Evolutionary conservation across 2,888 invertebrate genomes (phyloP), one percentile per base, ranked within the genome.

Genomic region (Physocephala rufipes): DNA sequence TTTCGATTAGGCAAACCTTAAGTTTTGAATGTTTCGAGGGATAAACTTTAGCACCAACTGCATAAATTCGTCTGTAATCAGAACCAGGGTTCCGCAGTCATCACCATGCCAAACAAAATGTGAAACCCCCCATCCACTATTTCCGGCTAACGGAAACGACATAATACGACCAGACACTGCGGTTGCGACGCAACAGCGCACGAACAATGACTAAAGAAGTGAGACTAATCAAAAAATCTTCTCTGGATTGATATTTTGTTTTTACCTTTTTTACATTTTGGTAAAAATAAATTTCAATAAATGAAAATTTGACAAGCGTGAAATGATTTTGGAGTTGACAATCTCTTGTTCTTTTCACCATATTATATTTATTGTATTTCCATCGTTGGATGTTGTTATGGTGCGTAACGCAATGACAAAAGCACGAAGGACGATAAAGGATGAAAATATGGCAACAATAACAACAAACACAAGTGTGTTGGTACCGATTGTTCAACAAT

Each of bases 221-320:
- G 26, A 26, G 36, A 70, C 19, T 16, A 2, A 61, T 2, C 70
- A 67, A 65, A 47, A 59, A 49, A 63, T 21, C 59, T 36, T 30
- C 28, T 13, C 59, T 19, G 47, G n/a, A 19, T 15, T 62, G 19
- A 19, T n/a, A 19, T 16, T 62, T 36, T 15, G 16, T 47, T 49
- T 16, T 47, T 21, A 26, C 26, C 15, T 19, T 63, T 13, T 30
- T 47, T 49, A 28, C n/a, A n/a, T n/a, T n/a, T n/a, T n/a, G n/a
- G n/a, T 49, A 16, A 49, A n/a, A 49, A 2, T 13, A 62, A 36
- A 66, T 63, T 76, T 76, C 76, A 77, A 78, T 77, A 78, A 77
- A 77, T 77, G 61, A 59, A 59, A 77, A 76, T 77, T 78, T 78
- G 77, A 77, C 77, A 77, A 77, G 77, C 78, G 77, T 78, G 78